Percentiles rank a stretch among this genome's conserved stretches.
Evolutionary conservation across 2,888 invertebrate species (phyloP).

Genomic region (Meteorus colon): DNA sequence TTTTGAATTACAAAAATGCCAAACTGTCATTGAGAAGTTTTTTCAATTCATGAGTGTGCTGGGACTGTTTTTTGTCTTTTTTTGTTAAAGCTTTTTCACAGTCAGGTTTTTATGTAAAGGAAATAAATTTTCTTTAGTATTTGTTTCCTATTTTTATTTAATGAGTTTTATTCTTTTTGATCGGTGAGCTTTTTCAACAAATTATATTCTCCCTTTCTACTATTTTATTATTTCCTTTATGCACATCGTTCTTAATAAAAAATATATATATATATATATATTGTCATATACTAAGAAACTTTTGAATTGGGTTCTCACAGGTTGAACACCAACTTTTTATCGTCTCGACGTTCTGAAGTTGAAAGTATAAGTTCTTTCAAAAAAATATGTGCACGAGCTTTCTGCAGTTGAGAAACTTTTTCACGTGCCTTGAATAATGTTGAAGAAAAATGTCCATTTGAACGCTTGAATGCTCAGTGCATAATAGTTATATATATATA

Average conservation of each 20-base stretch:
- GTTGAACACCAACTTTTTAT: constrained; percentile 2
- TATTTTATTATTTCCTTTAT: neutral
- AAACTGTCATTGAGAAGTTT: neutral
- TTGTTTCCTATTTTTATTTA: neutral
- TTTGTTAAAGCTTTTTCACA: neutral
- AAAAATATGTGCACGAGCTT: neutral
- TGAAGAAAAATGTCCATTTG: constrained; percentile 13
- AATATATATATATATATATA: neutral
- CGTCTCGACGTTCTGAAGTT: neutral
- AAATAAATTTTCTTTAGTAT: neutral
- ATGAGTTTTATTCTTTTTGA: neutral
- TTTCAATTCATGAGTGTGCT: neutral
- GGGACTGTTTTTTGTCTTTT: neutral
- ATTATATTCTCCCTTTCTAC: neutral
- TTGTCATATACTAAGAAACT: neutral
- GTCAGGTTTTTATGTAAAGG: neutral
- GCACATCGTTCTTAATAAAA: neutral
- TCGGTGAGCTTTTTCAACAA: neutral
- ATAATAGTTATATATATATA: neutral
- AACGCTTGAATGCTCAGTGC: neutral
- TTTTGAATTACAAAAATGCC: neutral
- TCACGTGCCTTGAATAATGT: neutral
- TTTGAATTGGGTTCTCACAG: neutral
- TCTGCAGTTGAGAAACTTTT: neutral
- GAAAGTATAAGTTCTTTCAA: neutral